Evolutionary conservation across 53 echinoderm and acorn worm species (phyloP).

Genomic region (Glandiceps talaboti): DNA sequence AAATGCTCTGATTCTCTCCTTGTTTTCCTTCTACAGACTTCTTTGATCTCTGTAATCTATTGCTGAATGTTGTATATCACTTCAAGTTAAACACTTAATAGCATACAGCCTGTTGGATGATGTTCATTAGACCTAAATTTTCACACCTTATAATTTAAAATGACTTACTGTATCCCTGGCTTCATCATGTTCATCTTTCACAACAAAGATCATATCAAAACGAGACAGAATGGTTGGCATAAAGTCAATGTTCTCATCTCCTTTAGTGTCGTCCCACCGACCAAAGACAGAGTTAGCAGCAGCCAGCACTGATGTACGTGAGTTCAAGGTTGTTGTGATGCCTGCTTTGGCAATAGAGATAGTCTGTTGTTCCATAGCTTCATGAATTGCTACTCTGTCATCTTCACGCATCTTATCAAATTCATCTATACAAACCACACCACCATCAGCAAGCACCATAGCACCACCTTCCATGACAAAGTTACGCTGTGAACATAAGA

Average conservation of each 20-base stretch:
- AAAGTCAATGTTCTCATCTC: slow-evolving; percentile 99
- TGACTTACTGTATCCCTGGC: slow-evolving; percentile 72
- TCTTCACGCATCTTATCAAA: slow-evolving; percentile 98
- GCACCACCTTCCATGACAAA: slow-evolving; percentile 97
- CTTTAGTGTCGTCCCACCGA: slow-evolving; percentile 88
- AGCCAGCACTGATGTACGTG: slow-evolving; percentile 76
- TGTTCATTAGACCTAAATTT: too few species aligned
- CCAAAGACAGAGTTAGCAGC: slow-evolving; percentile 91
- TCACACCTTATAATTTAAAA: too few species aligned
- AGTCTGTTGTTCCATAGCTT: slow-evolving; percentile 98
- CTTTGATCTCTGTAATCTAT: too few species aligned
- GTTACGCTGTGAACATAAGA: slow-evolving; percentile 35
- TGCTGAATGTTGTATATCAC: too few species aligned
- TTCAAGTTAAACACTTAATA: too few species aligned
- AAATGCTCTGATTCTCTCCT: too few species aligned
- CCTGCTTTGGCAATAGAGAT: slow-evolving; percentile 98
- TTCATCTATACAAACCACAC: slow-evolving; percentile 92
- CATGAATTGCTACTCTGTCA: slow-evolving; percentile 86
- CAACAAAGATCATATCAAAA: slow-evolving; percentile 99
- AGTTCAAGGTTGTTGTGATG: slow-evolving; percentile 91
- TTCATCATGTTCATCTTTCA: slow-evolving; percentile 96
- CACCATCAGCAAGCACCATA: slow-evolving; percentile 85
- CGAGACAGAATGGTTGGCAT: slow-evolving; percentile 98
- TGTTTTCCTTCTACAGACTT: too few species aligned
- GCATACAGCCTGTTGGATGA: too few species aligned